phyloP scores from a whole-genome alignment of 2,888 invertebrate genomes.

The Synergus gifuensis region DNA sequence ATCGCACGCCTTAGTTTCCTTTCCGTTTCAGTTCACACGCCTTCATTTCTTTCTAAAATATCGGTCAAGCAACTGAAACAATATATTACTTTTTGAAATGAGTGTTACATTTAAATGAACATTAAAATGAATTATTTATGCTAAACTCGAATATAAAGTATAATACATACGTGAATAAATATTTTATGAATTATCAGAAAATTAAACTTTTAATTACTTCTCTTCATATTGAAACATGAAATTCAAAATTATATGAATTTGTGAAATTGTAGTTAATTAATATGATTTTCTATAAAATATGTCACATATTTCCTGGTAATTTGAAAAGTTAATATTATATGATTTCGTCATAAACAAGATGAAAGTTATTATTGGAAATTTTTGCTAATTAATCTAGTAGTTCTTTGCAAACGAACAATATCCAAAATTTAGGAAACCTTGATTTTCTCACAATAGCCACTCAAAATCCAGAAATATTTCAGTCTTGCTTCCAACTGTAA shows the following conservation, averaged over 20 bases:
- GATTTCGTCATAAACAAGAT: neutral
- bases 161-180: too few species aligned
- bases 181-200: neutral
- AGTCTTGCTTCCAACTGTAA: neutral
- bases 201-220: neutral
- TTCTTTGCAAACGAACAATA: conserved; percentile 16
- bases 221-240: neutral
- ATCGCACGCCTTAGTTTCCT: neutral
- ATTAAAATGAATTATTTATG: neutral
- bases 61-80: neutral
- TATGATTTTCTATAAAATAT: neutral
- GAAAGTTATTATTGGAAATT: neutral
- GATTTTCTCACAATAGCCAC: conserved; percentile 29
- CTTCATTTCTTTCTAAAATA: neutral
- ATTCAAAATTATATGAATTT: neutral
- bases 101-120: neutral
- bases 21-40: neutral
- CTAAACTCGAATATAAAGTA: too few species aligned
- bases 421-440: neutral
- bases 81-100: neutral
- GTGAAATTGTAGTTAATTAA: neutral
- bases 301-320: neutral
- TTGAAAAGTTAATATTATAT: too few species aligned
- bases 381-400: neutral
- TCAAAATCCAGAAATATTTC: conserved; percentile 6